phyloP scores from a whole-genome alignment of 2,113 vertebrate genomes.

The Phyllostomus discolor region DNA sequence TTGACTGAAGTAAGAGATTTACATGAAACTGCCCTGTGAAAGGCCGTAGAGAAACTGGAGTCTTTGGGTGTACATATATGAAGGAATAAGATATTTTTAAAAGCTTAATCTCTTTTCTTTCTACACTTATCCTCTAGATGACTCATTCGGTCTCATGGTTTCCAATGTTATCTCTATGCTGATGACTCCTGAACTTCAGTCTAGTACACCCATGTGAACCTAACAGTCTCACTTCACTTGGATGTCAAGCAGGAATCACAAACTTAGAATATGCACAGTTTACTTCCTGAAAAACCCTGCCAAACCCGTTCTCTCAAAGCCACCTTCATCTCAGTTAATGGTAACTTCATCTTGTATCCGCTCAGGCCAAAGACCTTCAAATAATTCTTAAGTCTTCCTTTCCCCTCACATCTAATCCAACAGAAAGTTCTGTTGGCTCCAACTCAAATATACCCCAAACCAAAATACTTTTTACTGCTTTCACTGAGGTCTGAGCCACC shows the following conservation, averaged over 20 bases:
- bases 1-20: not conserved
- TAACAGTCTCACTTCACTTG: not conserved
- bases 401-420: not conserved
- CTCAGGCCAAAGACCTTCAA: not conserved
- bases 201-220: not conserved
- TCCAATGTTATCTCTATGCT: not conserved
- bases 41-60: not conserved
- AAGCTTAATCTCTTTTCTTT: not conserved
- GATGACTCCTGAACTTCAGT: not conserved
- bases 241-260: not conserved
- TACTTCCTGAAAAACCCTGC: not conserved
- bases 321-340: not conserved
- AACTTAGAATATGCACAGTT: not conserved
- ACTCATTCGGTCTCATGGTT: not conserved
- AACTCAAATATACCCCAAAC: not conserved
- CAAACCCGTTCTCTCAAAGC: not conserved
- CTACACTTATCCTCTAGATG: not conserved
- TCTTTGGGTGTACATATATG: not conserved
- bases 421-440: conserved; percentile 6
- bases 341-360: not conserved
- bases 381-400: not conserved
- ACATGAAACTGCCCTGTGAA: not conserved
- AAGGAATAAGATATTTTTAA: not conserved
- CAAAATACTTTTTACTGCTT: not conserved
- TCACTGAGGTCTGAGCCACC: not conserved